Percentiles rank a stretch among this genome's conserved stretches.
Evolutionary conservation across 2,888 invertebrate genomes (phyloP).

Genomic region (Aphelenchoides bicaudatus): DNA sequence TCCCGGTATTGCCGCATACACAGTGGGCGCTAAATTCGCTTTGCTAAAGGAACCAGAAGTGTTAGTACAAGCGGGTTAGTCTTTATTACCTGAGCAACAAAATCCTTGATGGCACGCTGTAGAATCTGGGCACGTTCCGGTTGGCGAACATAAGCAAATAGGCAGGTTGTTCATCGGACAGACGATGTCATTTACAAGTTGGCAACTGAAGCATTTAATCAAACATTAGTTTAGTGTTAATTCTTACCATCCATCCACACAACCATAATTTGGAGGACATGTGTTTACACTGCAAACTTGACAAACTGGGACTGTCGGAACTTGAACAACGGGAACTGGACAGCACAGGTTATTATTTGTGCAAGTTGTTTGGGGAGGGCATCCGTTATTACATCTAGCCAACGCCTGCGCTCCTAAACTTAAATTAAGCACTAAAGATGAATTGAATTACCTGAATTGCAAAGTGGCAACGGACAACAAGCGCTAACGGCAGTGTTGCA

Average conservation of each 20-base stretch:
- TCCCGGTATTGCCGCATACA: slow-evolving; percentile 44
- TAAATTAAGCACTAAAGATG: not conserved
- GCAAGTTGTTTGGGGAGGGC: slow-evolving; percentile 36
- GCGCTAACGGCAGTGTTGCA: slow-evolving; percentile 18
- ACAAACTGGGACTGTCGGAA: no score
- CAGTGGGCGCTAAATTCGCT: slow-evolving; percentile 20
- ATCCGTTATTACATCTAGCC: slow-evolving; percentile 25
- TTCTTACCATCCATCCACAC: slow-evolving; percentile 30
- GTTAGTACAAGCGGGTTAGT: not conserved
- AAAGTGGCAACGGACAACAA: slow-evolving; percentile 45
- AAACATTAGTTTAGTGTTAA: slow-evolving; percentile 13
- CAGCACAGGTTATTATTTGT: no score
- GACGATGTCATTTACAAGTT: slow-evolving; percentile 48
- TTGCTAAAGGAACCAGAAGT: not conserved
- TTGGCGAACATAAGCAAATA: slow-evolving; percentile 58
- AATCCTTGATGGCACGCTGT: slow-evolving; percentile 54
- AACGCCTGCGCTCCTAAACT: slow-evolving; percentile 11
- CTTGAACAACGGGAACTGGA: no score
- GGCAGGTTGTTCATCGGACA: slow-evolving; percentile 44
- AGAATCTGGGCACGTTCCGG: slow-evolving; percentile 51
- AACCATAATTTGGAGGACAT: slow-evolving; percentile 57
- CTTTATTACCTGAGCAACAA: slow-evolving; percentile 45
- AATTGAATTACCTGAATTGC: slow-evolving; percentile 12
- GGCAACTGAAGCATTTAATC: slow-evolving; percentile 52
- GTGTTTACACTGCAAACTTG: no score